Evolutionary conservation across 2,797 vertebrate genomes (phyloP), one percentile per base, ranked within the genome.

Genomic region (Clamator glandarius): DNA sequence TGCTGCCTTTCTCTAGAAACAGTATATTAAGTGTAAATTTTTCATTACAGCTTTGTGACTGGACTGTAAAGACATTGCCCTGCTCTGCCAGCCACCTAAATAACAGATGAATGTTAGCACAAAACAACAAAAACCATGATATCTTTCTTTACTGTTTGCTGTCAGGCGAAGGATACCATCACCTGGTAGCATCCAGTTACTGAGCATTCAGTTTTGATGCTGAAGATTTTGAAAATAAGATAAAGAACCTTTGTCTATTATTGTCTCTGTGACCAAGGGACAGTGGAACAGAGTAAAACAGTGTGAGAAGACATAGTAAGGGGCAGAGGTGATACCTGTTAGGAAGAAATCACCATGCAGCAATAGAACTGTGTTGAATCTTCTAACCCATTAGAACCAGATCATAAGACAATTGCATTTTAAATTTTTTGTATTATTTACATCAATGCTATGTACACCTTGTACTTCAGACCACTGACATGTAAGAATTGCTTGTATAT

Each of bases 391-490:
- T 36, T 89, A 48, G 16, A 70, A 39, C 3, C 67, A 57, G n/a
- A 84, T 33, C 12, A 15, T 36, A 82, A 61, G 9, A 9, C 20
- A 70, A 4, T 31, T 61, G 2, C 4, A 20, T 10, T 57, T 29
- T 26, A 5, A 44, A 39, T 1, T 70, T 42, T 63, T 58, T 12
- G 2, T 64, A 15, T 51, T 64, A 26, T 48, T 91, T 83, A 26
- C 5, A 9, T 39, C 19, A 8, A 19, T 36, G 19, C 3, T 55
- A 21, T 0, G 2, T n/a, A 26, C 5, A 44, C 2, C 12, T 50
- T 61, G 9, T 73, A n/a, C 23, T 12, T 86, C 35, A 70, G 6
- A 55, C 5, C 16, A 83, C 0, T 70, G 31, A 23, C 7, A 9
- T 17, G 11, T 12, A 29, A 42, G 6, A 77, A 67, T 51, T 83